These are phyloP conservation scores for Tachypleus tridentatus DNA, from an alignment of 1,140 invertebrate species.

Conservation along the genomic window DNA sequence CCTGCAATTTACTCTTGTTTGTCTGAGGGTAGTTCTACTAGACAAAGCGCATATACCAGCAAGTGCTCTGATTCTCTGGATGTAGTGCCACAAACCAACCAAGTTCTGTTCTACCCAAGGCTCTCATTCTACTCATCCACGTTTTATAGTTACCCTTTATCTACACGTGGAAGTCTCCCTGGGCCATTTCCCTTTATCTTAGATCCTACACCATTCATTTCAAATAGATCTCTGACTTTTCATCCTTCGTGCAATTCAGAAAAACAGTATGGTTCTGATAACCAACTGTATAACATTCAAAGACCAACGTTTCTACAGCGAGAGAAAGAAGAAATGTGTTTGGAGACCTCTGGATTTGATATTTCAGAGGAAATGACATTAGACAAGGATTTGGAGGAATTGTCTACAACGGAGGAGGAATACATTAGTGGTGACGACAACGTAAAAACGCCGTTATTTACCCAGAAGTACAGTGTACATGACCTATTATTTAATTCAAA, in stretches of 20 bases:
- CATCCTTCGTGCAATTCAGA: not conserved
- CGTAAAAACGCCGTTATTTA: too few relatives aligned
- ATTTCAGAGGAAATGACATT: constrained; percentile 22
- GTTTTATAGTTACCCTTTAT: constrained; percentile 37
- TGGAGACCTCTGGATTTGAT: constrained; percentile 22
- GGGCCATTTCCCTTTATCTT: constrained; percentile 23
- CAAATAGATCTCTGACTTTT: constrained; percentile 26
- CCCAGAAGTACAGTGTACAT: too few relatives aligned
- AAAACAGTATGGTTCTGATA: constrained; percentile 4
- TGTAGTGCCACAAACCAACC: constrained; percentile 38
- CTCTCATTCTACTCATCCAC: constrained; percentile 45
- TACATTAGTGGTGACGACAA: too few relatives aligned
- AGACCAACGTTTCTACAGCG: not conserved
- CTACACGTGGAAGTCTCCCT: constrained; percentile 22
- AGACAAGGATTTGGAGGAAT: constrained; percentile 18
- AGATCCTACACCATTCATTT: constrained; percentile 11
- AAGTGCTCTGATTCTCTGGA: too few relatives aligned
- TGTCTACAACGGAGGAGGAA: constrained; percentile 19
- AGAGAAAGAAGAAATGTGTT: constrained; percentile 8
- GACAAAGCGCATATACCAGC: too few relatives aligned
- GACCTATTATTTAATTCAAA: too few relatives aligned
- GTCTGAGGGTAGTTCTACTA: not conserved
- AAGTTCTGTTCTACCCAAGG: constrained; percentile 52
- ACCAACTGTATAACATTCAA: not conserved
- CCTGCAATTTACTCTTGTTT: not conserved